A percentile compares a stretch with the other conserved stretches of the same genome.
These are phyloP conservation scores for Sinhomidia bicolor DNA, from an alignment of 2,888 invertebrate genomes.

Conservation along the genomic window DNA sequence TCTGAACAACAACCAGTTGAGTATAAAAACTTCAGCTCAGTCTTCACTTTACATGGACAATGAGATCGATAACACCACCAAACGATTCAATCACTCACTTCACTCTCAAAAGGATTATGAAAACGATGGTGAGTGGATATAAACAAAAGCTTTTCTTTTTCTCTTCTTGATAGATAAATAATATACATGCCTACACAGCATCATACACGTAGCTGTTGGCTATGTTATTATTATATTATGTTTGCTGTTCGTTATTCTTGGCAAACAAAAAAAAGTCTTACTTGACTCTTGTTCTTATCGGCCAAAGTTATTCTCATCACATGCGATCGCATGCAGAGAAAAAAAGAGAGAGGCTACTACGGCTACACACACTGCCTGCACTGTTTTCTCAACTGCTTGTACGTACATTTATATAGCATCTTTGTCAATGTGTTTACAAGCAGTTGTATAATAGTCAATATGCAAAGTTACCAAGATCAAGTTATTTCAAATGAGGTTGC, in stretches of 20 bases:
- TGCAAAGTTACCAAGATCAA: conserved; percentile 44
- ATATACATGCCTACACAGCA: background rate
- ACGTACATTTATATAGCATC: background rate
- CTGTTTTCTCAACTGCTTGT: background rate
- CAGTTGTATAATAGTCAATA: background rate
- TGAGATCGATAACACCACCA: conserved; percentile 52
- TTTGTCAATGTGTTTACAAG: background rate
- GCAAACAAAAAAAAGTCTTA: background rate
- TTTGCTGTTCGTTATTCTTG: conserved; percentile 33
- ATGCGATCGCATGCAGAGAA: conserved; percentile 55
- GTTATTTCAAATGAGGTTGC: background rate
- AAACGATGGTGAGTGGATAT: conserved; percentile 17
- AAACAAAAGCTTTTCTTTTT: background rate
- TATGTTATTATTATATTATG: background rate
- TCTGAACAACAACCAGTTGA: conserved; percentile 40
- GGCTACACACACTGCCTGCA: too few relatives aligned
- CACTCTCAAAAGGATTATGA: conserved; percentile 47
- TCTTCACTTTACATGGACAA: conserved; percentile 26
- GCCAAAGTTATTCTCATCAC: conserved; percentile 57
- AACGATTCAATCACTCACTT: conserved; percentile 56
- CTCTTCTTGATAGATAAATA: background rate
- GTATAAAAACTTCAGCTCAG: conserved; percentile 1
- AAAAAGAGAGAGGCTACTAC: background rate
- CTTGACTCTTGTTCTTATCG: conserved; percentile 34
- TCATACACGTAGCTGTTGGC: background rate